Evolutionary conservation across 2,113 vertebrate genomes (phyloP).

Genomic region (Ochotona princeps): DNA sequence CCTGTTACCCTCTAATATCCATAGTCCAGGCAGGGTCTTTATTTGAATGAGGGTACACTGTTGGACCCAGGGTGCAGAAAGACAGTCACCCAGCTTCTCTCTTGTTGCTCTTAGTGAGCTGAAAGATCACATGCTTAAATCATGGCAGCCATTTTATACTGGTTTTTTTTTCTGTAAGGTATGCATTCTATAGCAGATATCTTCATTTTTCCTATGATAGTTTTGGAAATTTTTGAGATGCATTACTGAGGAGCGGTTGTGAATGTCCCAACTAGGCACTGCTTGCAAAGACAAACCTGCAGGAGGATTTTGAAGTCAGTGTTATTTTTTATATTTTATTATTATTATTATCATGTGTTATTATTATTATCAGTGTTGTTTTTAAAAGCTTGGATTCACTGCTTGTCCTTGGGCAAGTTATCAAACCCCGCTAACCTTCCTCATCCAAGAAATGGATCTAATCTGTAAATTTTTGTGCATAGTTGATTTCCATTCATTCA

Average conservation of each 20-base stretch:
- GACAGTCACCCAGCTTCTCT: not conserved
- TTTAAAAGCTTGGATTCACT: not conserved
- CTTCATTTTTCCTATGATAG: not conserved
- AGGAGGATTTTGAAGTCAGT: not conserved
- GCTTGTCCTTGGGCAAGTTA: slow-evolving; percentile 27
- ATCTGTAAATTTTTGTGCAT: not conserved
- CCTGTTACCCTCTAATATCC: not conserved
- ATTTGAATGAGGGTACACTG: not conserved
- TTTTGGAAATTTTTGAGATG: not conserved
- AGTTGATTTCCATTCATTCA: slow-evolving; percentile 26
- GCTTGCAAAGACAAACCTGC: too few species aligned
- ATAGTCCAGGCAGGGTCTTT: not conserved
- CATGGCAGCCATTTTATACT: not conserved
- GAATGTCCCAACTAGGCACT: not conserved
- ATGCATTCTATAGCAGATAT: not conserved
- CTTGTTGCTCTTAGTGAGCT: not conserved
- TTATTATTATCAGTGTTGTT: not conserved
- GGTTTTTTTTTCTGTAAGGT: not conserved
- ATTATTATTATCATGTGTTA: too few species aligned
- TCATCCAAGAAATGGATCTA: slow-evolving; percentile 21
- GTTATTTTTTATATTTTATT: not conserved
- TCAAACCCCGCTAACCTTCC: slow-evolving; percentile 18
- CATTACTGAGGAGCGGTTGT: not conserved
- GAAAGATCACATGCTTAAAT: not conserved
- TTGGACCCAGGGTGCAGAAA: not conserved